These are phyloP conservation scores for Aphaenogaster ashmeadi DNA, from an alignment of 1,140 invertebrate species.

Conservation along the genomic window DNA sequence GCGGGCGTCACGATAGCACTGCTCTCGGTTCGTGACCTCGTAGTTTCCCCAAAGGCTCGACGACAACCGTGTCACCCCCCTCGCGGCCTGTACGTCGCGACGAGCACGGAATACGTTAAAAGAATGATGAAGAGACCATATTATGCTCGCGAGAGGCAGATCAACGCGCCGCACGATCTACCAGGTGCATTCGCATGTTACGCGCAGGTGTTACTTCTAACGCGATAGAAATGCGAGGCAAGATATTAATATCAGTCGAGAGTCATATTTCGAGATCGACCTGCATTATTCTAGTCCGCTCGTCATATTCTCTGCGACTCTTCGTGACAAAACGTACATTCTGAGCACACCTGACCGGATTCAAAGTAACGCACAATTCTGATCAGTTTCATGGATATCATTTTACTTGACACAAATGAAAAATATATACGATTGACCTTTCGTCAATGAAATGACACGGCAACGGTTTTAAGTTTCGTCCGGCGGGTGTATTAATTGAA, in stretches of 20 bases:
- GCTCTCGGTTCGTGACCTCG: conserved; percentile 72
- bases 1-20: conserved; percentile 76
- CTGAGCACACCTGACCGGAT: not conserved
- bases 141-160: conserved; percentile 64
- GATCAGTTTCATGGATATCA: not conserved
- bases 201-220: not conserved
- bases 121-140: conserved; percentile 79
- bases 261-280: conserved; percentile 36
- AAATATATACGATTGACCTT: not conserved
- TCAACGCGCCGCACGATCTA: conserved; percentile 39
- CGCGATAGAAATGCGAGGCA: conserved; percentile 1
- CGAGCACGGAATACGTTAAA: conserved; percentile 79
- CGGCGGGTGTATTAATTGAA: conserved; percentile 63
- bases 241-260: conserved; percentile 37
- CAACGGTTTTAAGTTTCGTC: conserved; percentile 46
- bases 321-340: not conserved
- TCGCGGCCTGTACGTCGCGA: conserved; percentile 72
- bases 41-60: conserved; percentile 71
- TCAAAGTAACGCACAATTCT: not conserved
- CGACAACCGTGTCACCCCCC: conserved; percentile 67
- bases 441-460: not conserved
- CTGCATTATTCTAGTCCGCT: conserved; percentile 4
- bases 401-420: not conserved
- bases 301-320: not conserved
- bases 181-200: conserved; percentile 1